These are phyloP conservation scores for Calephelis nemesis DNA, from an alignment of 1,140 invertebrate species.

Conservation along the genomic window DNA sequence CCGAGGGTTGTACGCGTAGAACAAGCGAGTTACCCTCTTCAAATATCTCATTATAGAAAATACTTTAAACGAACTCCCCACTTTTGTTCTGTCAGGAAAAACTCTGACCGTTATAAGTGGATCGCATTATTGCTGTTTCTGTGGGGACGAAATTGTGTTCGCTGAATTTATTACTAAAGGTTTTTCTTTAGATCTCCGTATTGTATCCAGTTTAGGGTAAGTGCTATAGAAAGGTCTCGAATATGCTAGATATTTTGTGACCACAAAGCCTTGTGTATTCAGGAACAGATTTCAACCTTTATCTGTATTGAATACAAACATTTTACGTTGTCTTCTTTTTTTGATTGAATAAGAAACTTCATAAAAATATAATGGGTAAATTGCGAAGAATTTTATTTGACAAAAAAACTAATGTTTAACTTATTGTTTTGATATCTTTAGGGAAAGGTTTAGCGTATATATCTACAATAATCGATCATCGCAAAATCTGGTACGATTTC, in stretches of 20 bases:
- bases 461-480: too few relatives aligned
- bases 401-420: too few relatives aligned
- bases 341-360: too few relatives aligned
- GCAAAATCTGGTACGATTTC: too few relatives aligned
- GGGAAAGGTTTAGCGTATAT: too few relatives aligned
- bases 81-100: conserved; percentile 14
- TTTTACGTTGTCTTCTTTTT: too few relatives aligned
- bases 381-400: too few relatives aligned
- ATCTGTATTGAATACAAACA: too few relatives aligned
- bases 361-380: too few relatives aligned
- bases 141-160: conserved; percentile 11
- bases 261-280: background rate
- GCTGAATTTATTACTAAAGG: conserved; percentile 16
- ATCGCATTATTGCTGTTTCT: conserved; percentile 21
- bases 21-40: conserved; percentile 8
- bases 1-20: background rate
- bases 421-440: too few relatives aligned
- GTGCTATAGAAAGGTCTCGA: background rate
- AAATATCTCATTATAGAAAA: conserved; percentile 21
- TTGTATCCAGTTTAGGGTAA: conserved; percentile 22
- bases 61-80: conserved; percentile 11
- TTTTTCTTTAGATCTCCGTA: conserved; percentile 16
- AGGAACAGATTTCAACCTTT: background rate
- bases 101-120: conserved; percentile 19
- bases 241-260: conserved; percentile 2